These are phyloP conservation scores for Eucera pruinosa DNA, from an alignment of 2,888 invertebrate genomes.

Conservation along the genomic window DNA sequence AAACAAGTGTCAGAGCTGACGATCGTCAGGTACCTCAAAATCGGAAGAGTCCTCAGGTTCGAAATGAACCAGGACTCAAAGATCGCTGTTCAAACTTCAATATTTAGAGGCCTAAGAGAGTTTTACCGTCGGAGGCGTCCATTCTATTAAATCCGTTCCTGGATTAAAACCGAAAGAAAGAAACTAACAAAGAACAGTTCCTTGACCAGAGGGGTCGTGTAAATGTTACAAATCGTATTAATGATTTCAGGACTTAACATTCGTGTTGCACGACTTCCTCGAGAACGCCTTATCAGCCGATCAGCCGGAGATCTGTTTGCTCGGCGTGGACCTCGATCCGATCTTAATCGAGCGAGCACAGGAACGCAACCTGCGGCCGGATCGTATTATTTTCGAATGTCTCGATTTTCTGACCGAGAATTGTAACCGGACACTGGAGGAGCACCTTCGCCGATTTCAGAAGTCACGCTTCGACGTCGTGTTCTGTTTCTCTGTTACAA, in stretches of 20 bases:
- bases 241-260: conserved; percentile 88
- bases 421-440: conserved; percentile 81
- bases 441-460: conserved; percentile 84
- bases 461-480: conserved; percentile 87
- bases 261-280: conserved; percentile 86
- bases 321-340: conserved; percentile 92
- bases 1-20: no score
- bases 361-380: conserved; percentile 84
- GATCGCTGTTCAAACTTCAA: no score
- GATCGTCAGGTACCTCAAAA: no score
- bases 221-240: conserved; percentile 21
- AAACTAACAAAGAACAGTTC: neutral
- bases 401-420: conserved; percentile 87
- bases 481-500: conserved; percentile 93
- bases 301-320: conserved; percentile 83
- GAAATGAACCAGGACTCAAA: no score
- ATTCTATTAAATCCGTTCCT: no score
- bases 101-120: no score
- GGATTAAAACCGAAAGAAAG: no score
- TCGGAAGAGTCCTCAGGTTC: no score
- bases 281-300: conserved; percentile 81
- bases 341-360: conserved; percentile 89
- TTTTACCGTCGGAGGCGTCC: no score
- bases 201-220: neutral
- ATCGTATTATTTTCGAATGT: conserved; percentile 85